Percentiles rank a stretch among this genome's conserved stretches.
Conservation (phyloP, 2,797 vertebrate genomes). For the Heliangelus exortis region DNA sequence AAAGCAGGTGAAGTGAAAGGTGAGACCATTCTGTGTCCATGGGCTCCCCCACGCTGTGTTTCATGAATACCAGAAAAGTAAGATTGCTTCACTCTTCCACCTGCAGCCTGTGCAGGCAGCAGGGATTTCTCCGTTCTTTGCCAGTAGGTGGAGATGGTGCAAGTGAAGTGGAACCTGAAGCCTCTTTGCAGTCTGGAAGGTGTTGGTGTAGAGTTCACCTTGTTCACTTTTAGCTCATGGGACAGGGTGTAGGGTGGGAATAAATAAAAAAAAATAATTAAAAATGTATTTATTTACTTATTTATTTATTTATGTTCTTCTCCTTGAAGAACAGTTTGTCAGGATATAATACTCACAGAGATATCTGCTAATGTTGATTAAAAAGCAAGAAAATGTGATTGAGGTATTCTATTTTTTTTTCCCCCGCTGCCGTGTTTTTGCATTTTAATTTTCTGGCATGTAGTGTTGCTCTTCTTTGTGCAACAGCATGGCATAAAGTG, state of each 20-base stretch:
- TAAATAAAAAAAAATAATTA: not conserved
- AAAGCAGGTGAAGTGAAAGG: not conserved
- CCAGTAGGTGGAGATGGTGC: not conserved
- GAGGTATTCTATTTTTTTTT: not conserved
- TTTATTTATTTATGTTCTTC: not conserved
- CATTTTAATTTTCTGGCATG: not conserved
- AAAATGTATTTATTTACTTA: no score
- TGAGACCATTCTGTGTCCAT: not conserved
- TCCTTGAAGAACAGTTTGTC: not conserved
- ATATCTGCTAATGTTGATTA: conserved; percentile 4
- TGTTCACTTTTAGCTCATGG: not conserved
- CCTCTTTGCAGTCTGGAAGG: not conserved
- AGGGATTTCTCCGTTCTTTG: not conserved
- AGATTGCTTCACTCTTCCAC: not conserved
- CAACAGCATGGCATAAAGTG: not conserved
- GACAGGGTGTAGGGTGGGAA: not conserved
- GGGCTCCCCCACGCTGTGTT: not conserved
- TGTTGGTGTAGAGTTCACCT: not conserved
- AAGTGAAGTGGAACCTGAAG: not conserved
- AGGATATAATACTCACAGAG: not conserved
- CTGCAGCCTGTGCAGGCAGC: fast-evolving
- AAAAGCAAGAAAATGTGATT: not conserved
- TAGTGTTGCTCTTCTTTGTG: not conserved
- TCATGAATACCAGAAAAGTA: not conserved
- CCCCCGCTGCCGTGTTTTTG: not conserved